Conservation (phyloP, 2,797 vertebrate genomes). For the Octomys mimax region DNA sequence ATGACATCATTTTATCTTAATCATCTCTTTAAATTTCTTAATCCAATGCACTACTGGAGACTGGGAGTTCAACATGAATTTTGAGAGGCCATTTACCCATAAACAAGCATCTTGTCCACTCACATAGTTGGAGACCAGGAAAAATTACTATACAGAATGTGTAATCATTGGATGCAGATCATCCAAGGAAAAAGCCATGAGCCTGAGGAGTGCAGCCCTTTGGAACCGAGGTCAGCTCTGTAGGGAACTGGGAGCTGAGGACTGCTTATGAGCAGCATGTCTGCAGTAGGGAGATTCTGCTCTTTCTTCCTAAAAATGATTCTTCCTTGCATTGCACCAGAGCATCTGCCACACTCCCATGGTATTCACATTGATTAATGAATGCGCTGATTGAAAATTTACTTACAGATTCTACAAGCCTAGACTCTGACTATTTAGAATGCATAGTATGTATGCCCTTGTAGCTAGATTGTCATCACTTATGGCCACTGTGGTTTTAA, state of each 20-base stretch:
- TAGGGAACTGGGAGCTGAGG: neutral
- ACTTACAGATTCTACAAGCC: neutral
- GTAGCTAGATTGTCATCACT: neutral
- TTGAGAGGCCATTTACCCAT: neutral
- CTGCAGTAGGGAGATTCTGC: neutral
- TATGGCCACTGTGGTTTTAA: neutral
- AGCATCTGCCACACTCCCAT: too few relatives aligned
- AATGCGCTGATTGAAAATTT: neutral
- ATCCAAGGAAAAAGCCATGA: neutral
- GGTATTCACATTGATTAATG: neutral
- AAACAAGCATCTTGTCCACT: neutral
- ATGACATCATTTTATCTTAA: neutral
- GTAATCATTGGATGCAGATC: neutral
- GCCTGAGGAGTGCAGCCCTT: neutral
- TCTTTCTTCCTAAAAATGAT: neutral
- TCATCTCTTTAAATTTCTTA: neutral
- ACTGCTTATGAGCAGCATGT: fast-evolving
- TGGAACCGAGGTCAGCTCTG: neutral
- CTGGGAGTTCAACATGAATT: neutral
- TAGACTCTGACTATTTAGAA: neutral
- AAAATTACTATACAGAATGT: neutral
- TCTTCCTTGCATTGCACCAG: neutral
- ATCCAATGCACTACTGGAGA: neutral
- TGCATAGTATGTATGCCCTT: neutral
- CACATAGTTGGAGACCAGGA: neutral